Conservation (phyloP, 2,888 invertebrate genomes). For the Drosophila koepferae region DNA sequence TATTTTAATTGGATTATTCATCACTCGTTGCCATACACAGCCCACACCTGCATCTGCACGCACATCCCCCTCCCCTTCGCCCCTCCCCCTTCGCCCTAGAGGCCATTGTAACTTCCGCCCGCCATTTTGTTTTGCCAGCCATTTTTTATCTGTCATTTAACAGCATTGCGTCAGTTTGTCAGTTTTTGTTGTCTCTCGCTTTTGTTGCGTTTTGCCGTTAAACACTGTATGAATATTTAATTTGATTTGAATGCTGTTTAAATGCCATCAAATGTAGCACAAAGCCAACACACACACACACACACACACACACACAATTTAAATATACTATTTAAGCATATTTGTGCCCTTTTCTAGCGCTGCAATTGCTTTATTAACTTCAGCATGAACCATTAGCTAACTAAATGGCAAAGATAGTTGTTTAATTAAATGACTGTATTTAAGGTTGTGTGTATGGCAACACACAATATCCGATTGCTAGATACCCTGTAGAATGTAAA, state of each 20-base stretch:
- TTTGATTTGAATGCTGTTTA: constrained; percentile 63
- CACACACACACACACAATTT: neutral
- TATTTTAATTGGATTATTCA: constrained; percentile 60
- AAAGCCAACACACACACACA: neutral
- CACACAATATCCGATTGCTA: neutral
- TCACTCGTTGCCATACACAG: neutral
- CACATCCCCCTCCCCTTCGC: too few species aligned
- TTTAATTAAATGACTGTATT: neutral
- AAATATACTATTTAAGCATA: constrained; percentile 18
- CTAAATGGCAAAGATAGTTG: constrained; percentile 5
- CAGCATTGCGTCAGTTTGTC: constrained; percentile 48
- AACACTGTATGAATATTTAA: constrained; percentile 63
- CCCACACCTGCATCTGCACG: neutral
- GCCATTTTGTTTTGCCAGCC: constrained; percentile 36
- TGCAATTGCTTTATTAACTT: constrained; percentile 3
- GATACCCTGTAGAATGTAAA: neutral
- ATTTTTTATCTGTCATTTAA: constrained; percentile 63
- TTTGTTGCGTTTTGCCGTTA: constrained; percentile 31
- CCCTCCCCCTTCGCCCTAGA: too few species aligned
- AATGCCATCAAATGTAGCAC: constrained; percentile 39
- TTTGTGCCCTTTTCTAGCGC: constrained; percentile 1
- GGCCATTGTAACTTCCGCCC: neutral
- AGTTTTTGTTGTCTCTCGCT: constrained; percentile 41
- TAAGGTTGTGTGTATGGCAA: neutral
- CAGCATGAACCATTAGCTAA: constrained; percentile 1